These are phyloP conservation scores for Bryconaethiops microstoma DNA, from an alignment of 2,797 vertebrate genomes.

Conservation along the genomic window DNA sequence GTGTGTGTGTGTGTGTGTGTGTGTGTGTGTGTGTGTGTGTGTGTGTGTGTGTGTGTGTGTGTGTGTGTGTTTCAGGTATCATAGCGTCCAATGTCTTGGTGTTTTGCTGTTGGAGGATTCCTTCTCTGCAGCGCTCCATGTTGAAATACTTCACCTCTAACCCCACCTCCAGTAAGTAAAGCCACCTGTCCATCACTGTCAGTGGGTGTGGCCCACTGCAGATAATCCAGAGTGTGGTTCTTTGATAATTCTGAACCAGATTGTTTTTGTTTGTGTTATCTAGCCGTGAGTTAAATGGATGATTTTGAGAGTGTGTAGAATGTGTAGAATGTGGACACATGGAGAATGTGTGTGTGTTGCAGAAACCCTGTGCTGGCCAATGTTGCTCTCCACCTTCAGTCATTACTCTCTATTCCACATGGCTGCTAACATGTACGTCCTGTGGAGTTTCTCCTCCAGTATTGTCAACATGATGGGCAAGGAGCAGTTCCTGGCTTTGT, in stretches of 20 bases:
- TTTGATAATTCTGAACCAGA: background rate
- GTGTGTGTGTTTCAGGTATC: slow-evolving; percentile 78
- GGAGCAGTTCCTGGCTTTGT: slow-evolving; percentile 93
- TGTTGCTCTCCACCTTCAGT: slow-evolving; percentile 94
- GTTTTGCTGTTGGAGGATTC: slow-evolving; percentile 93
- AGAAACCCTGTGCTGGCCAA: slow-evolving; percentile 87
- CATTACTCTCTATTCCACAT: slow-evolving; percentile 93
- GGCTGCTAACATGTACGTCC: slow-evolving; percentile 95
- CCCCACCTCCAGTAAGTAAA: slow-evolving; percentile 92
- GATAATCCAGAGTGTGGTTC: background rate
- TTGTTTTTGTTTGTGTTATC: background rate
- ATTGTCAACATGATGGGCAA: slow-evolving; percentile 88
- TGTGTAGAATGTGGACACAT: background rate
- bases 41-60: too few relatives aligned
- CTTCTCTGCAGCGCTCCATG: slow-evolving; percentile 85
- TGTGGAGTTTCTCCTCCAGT: slow-evolving; percentile 95
- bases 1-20: too few relatives aligned
- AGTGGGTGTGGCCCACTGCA: background rate
- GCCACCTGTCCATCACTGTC: background rate
- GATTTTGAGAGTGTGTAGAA: background rate
- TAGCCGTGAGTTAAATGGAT: background rate
- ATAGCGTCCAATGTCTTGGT: slow-evolving; percentile 88
- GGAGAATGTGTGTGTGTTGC: background rate
- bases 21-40: too few relatives aligned
- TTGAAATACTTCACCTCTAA: slow-evolving; percentile 91